A percentile compares a stretch with the other conserved stretches of the same genome.
phyloP scores from a whole-genome alignment of 1,140 invertebrate genomes.

The Paraescarpia echinospica region DNA sequence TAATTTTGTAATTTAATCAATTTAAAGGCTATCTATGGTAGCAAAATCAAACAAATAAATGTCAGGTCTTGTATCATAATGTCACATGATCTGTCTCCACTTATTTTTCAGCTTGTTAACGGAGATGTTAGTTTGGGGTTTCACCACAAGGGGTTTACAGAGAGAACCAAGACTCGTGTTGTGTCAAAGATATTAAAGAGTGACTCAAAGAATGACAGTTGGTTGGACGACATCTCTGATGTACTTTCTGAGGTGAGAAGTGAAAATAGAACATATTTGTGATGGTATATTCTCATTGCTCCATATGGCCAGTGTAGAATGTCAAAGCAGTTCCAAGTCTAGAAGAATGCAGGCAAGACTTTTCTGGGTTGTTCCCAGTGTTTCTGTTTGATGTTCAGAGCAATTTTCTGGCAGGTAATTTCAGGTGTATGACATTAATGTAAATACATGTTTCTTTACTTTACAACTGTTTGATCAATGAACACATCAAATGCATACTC shows the following conservation, averaged over 20 bases:
- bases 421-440: neutral
- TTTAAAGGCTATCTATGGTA: too few relatives aligned
- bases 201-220: neutral
- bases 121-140: neutral
- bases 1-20: too few relatives aligned
- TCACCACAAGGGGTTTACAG: neutral
- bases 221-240: neutral
- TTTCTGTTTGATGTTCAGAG: neutral
- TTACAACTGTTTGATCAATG: neutral
- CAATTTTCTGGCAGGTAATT: neutral
- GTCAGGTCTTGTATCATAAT: too few relatives aligned
- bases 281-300: neutral
- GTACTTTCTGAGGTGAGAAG: neutral
- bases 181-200: neutral
- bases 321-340: neutral
- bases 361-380: neutral
- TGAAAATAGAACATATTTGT: neutral
- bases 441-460: neutral
- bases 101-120: neutral
- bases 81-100: neutral
- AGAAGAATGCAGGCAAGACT: neutral
- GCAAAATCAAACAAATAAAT: too few relatives aligned
- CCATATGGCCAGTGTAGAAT: neutral
- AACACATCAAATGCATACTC: neutral
- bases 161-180: neutral